Evolutionary conservation across 1,140 invertebrate species (phyloP).

Genomic region (Tenebrio molitor): DNA sequence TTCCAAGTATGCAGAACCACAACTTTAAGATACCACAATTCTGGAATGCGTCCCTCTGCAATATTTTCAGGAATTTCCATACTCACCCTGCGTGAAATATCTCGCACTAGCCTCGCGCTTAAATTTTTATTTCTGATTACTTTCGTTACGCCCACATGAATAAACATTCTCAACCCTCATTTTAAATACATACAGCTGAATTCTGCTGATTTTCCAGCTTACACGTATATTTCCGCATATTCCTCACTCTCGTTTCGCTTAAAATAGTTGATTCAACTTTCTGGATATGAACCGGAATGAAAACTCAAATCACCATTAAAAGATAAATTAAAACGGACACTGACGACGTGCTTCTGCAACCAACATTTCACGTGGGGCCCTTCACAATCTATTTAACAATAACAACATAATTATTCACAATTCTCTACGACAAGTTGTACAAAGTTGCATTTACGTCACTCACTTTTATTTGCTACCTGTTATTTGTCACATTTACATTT

Average conservation of each 20-base stretch:
- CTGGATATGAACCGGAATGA: not conserved
- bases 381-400: no score
- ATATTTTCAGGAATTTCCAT: slow-evolving; percentile 37
- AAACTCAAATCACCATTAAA: not conserved
- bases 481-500: no score
- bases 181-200: slow-evolving; percentile 23
- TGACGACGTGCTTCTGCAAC: not conserved
- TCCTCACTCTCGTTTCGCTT: not conserved
- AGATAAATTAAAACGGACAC: not conserved
- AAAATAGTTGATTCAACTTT: slow-evolving; percentile 5
- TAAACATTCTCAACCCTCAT: slow-evolving; percentile 19
- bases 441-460: no score
- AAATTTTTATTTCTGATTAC: slow-evolving; percentile 38
- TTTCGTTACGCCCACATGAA: slow-evolving; percentile 19
- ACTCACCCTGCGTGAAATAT: slow-evolving; percentile 17
- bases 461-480: no score
- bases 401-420: no score
- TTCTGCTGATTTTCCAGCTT: not conserved
- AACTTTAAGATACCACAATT: slow-evolving; percentile 37
- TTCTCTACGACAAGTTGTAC: no score
- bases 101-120: slow-evolving; percentile 3
- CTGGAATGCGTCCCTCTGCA: slow-evolving; percentile 17
- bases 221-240: not conserved
- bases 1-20: slow-evolving; percentile 31
- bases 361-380: not conserved